Percentiles rank a stretch among this genome's conserved stretches.
Evolutionary conservation across 2,797 vertebrate species (phyloP).

Genomic region (Pantherophis vulpinus): DNA sequence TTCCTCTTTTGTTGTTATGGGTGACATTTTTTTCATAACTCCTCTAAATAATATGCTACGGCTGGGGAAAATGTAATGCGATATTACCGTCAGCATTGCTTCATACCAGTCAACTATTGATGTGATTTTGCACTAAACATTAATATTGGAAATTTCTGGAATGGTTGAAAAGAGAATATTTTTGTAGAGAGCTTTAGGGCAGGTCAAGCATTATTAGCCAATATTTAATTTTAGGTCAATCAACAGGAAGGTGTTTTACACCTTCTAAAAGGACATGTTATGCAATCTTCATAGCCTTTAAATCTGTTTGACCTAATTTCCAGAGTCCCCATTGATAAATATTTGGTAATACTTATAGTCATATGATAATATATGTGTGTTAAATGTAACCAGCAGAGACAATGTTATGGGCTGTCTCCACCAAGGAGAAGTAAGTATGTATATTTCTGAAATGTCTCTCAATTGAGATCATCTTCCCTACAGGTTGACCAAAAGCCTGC

Average conservation of each 20-base stretch:
- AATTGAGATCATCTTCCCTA: not conserved
- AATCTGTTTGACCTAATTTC: not conserved
- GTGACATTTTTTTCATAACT: not conserved
- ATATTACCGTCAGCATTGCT: not conserved
- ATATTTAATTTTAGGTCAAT: not conserved
- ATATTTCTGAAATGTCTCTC: not conserved
- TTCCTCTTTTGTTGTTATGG: not conserved
- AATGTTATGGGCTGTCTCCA: not conserved
- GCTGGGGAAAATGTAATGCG: not conserved
- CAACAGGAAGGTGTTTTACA: not conserved
- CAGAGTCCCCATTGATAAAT: not conserved
- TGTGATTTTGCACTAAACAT: not conserved
- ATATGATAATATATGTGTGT: not conserved
- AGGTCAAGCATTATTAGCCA: not conserved
- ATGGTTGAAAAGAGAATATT: not conserved
- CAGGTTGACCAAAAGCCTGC: not conserved
- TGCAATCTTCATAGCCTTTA: not conserved
- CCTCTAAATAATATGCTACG: not conserved
- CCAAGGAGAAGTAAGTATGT: not conserved
- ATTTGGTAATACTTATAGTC: not conserved
- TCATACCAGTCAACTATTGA: not conserved
- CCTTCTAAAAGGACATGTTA: not conserved
- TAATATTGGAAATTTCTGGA: not conserved
- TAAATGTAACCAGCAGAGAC: not conserved
- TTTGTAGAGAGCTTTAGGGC: not conserved